Percentiles rank a stretch among this genome's conserved stretches.
These are phyloP conservation scores for Heptascelio sp. DNA, from an alignment of 2,888 invertebrate genomes.

Conservation along the genomic window DNA sequence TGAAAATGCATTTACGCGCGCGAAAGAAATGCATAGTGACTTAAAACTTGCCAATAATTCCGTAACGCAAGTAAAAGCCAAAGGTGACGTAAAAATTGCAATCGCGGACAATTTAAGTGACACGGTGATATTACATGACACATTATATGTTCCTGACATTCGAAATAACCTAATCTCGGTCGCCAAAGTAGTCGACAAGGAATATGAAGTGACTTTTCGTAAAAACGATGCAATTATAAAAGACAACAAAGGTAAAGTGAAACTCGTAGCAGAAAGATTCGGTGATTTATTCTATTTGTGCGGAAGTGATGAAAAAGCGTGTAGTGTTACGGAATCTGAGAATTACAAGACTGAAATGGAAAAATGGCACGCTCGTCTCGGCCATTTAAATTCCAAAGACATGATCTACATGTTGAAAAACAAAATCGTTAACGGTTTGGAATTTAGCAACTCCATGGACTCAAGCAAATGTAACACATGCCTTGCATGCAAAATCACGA, in stretches of 20 bases:
- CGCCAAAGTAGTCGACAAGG: slow-evolving; percentile 16
- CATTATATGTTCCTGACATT: slow-evolving; percentile 33
- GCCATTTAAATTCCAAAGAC: slow-evolving; percentile 57
- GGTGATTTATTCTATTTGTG: slow-evolving; percentile 26
- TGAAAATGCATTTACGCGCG: neutral
- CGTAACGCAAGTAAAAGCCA: neutral
- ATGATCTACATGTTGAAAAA: slow-evolving; percentile 14
- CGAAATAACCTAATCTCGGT: slow-evolving; percentile 30
- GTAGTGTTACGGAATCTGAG: neutral
- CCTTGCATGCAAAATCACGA: slow-evolving; percentile 20
- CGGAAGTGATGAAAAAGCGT: neutral
- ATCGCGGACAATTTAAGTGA: neutral
- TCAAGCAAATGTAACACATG: slow-evolving; percentile 6
- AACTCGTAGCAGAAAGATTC: slow-evolving; percentile 1
- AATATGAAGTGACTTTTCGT: slow-evolving; percentile 9
- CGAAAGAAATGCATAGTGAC: neutral
- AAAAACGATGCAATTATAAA: slow-evolving; percentile 5
- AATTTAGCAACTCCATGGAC: neutral
- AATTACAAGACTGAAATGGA: neutral
- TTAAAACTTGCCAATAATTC: slow-evolving; percentile 25
- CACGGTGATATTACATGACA: slow-evolving; percentile 4
- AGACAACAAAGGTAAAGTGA: neutral
- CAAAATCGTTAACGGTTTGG: neutral
- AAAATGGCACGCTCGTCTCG: slow-evolving; percentile 60
- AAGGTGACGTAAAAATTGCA: slow-evolving; percentile 16